A percentile compares a stretch with the other conserved stretches of the same genome.
Evolutionary conservation across 2,797 vertebrate genomes (phyloP).

Genomic region (Thamnophis elegans): DNA sequence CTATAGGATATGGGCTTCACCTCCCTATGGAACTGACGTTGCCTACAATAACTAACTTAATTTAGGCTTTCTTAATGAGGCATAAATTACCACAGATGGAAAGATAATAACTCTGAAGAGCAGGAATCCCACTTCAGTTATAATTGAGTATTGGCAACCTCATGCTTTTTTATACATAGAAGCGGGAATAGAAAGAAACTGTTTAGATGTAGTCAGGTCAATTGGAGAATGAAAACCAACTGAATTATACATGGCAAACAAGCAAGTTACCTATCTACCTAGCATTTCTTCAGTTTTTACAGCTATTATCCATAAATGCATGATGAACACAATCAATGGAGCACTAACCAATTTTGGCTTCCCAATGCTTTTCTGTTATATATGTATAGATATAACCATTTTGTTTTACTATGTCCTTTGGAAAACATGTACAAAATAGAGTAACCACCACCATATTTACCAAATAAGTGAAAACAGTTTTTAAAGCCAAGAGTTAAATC

Average conservation of each 20-base stretch:
- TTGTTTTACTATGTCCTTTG: neutral
- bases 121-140: neutral
- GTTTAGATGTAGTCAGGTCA: neutral
- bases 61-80: slow-evolving; percentile 10
- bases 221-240: neutral
- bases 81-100: slow-evolving; percentile 24
- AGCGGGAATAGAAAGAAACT: neutral
- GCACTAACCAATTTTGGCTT: neutral
- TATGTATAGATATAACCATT: neutral
- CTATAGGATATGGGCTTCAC: neutral
- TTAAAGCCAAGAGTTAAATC: neutral
- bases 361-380: neutral
- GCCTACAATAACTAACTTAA: neutral
- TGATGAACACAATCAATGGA: neutral
- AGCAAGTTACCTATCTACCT: neutral
- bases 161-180: neutral
- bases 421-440: neutral
- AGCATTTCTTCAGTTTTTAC: neutral
- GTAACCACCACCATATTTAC: neutral
- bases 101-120: slow-evolving; percentile 10
- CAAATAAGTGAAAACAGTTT: neutral
- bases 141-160: neutral
- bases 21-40: neutral
- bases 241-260: neutral
- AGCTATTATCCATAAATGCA: neutral